These are phyloP conservation scores for Pseudorasbora parva DNA, from an alignment of 2,113 vertebrate species.

Conservation along the genomic window DNA sequence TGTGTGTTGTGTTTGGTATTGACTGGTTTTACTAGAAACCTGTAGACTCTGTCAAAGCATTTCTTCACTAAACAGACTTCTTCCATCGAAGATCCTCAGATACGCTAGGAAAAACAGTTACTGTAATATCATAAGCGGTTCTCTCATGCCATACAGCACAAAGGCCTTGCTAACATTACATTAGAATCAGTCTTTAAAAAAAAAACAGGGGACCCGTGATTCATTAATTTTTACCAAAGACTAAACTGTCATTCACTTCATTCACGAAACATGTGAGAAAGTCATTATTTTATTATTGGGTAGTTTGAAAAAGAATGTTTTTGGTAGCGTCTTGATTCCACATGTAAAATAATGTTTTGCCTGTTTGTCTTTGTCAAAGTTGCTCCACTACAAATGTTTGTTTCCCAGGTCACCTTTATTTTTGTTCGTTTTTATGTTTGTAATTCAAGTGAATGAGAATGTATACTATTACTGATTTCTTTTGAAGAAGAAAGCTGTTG, in stretches of 20 bases:
- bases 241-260: constrained; percentile 74
- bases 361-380: constrained; percentile 1
- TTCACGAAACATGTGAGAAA: constrained; percentile 33
- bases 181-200: neutral
- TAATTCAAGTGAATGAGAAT: neutral
- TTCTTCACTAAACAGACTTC: constrained; percentile 16
- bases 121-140: neutral
- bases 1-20: constrained; percentile 49
- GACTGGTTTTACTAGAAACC: constrained; percentile 40
- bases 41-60: constrained; percentile 16
- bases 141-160: constrained; percentile 70
- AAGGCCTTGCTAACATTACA: constrained; percentile 75
- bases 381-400: neutral
- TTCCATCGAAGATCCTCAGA: neutral
- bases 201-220: constrained; percentile 49
- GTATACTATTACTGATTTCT: neutral
- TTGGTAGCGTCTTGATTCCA: constrained; percentile 3
- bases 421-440: constrained; percentile 23
- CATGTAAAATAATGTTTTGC: neutral
- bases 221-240: constrained; percentile 88
- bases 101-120: constrained; percentile 9
- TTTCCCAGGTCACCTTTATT: neutral
- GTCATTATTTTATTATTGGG: constrained; percentile 8
- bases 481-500: constrained; percentile 11
- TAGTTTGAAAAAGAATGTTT: constrained; percentile 40